phyloP scores from a whole-genome alignment of 1,140 invertebrate species.

The Alviniconcha marisindica region DNA sequence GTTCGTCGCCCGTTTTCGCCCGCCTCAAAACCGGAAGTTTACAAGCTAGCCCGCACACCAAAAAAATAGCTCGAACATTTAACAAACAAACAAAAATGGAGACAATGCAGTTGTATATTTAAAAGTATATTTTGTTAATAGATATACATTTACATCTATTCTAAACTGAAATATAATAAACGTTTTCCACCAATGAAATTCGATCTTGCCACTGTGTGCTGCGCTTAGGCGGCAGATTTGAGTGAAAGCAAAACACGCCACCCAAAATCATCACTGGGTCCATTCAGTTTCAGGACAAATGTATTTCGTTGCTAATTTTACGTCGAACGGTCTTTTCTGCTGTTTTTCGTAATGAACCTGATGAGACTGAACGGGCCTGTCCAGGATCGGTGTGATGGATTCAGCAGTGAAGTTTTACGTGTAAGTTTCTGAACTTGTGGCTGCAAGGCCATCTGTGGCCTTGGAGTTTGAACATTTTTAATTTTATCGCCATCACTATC shows the following conservation, averaged over 20 bases:
- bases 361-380: neutral
- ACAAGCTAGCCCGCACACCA: constrained; percentile 29
- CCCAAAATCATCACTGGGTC: neutral
- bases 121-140: neutral
- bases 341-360: neutral
- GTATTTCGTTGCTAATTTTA: neutral
- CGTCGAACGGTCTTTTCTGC: too few relatives aligned
- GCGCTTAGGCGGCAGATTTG: constrained; percentile 12
- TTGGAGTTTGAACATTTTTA: too few relatives aligned
- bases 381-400: neutral
- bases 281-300: neutral
- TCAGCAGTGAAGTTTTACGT: neutral
- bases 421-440: neutral
- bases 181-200: neutral
- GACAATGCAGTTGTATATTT: neutral
- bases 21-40: constrained; percentile 40
- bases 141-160: neutral
- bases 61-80: neutral
- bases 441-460: neutral
- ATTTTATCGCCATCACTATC: too few relatives aligned
- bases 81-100: neutral
- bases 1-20: neutral
- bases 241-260: neutral
- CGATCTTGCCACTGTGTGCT: neutral
- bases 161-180: too few relatives aligned